A percentile compares a stretch with the other conserved stretches of the same genome.
phyloP scores from a whole-genome alignment of 2,888 invertebrate genomes.

The Archips crataeganus region DNA sequence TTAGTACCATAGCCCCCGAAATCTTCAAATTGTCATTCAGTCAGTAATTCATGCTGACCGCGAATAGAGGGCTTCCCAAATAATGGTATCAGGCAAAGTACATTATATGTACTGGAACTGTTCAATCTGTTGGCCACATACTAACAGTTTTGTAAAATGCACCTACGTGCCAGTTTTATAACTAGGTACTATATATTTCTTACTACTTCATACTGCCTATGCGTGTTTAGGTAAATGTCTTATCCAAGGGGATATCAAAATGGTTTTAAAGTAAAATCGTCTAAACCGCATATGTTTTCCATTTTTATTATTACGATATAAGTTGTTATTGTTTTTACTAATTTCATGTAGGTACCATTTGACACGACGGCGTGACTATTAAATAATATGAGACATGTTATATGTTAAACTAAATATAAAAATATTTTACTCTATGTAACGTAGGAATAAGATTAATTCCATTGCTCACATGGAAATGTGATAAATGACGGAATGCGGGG shows the following conservation, averaged over 20 bases:
- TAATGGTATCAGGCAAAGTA: too few relatives aligned
- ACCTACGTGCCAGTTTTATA: not conserved
- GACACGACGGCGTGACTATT: not conserved
- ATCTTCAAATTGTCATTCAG: too few relatives aligned
- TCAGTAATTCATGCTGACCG: too few relatives aligned
- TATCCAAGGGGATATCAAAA: not conserved
- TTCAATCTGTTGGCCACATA: too few relatives aligned
- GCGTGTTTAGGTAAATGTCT: not conserved
- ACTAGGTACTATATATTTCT: too few relatives aligned
- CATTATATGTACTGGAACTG: not conserved
- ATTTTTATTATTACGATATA: not conserved
- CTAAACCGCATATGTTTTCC: not conserved
- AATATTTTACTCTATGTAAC: not conserved
- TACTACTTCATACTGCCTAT: too few relatives aligned
- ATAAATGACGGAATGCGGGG: constrained; percentile 21
- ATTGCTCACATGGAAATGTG: constrained; percentile 5
- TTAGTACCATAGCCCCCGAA: too few relatives aligned
- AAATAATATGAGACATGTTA: not conserved
- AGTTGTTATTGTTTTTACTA: constrained; percentile 2
- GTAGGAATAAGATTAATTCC: constrained; percentile 9
- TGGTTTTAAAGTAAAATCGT: not conserved
- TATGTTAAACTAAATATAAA: not conserved
- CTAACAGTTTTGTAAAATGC: too few relatives aligned
- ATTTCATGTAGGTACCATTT: not conserved
- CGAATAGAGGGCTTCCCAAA: too few relatives aligned